Percentiles rank a stretch among this genome's conserved stretches.
These are phyloP conservation scores for Andrena hattorfiana DNA, from an alignment of 2,888 invertebrate genomes.

Conservation along the genomic window DNA sequence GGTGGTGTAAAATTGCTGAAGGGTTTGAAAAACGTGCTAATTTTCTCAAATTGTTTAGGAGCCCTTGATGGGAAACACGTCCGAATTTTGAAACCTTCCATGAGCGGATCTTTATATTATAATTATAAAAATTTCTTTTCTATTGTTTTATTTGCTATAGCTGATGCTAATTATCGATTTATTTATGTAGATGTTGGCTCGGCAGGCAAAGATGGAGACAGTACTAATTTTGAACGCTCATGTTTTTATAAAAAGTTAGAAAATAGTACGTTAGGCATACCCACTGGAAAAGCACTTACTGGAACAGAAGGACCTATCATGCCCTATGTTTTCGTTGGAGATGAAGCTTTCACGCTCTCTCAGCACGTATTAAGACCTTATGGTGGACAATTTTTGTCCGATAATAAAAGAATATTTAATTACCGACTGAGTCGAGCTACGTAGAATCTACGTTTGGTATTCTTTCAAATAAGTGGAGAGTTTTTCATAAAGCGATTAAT, in stretches of 20 bases:
- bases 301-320: background rate
- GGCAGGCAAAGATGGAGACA: background rate
- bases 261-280: background rate
- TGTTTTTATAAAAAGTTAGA: background rate
- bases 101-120: too few relatives aligned
- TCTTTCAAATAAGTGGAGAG: too few relatives aligned
- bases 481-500: too few relatives aligned
- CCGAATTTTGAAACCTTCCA: too few relatives aligned
- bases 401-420: too few relatives aligned
- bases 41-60: background rate
- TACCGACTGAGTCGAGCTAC: too few relatives aligned
- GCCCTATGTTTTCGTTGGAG: background rate
- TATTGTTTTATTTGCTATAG: too few relatives aligned
- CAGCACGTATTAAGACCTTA: too few relatives aligned
- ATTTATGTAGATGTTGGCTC: background rate
- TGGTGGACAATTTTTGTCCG: too few relatives aligned
- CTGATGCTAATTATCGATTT: background rate
- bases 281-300: background rate
- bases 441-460: too few relatives aligned
- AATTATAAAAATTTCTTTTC: too few relatives aligned
- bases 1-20: background rate
- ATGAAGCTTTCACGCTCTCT: background rate
- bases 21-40: background rate
- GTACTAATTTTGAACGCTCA: constrained; percentile 1
- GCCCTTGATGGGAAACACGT: background rate